Evolutionary conservation across 2,113 vertebrate species (phyloP).

Genomic region (Pseudopipra pipra): DNA sequence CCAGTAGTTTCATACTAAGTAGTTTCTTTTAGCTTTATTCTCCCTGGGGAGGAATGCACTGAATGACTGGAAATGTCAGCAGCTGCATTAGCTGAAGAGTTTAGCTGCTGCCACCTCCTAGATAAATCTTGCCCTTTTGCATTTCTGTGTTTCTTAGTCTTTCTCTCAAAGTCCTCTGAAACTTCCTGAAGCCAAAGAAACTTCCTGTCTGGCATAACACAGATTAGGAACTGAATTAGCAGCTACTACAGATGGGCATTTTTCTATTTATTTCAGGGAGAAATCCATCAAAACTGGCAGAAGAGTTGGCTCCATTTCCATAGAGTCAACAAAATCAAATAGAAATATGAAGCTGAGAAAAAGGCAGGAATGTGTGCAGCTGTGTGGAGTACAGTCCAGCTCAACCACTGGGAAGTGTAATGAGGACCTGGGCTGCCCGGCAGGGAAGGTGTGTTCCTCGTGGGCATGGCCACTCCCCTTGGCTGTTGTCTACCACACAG

Average conservation of each 20-base stretch:
- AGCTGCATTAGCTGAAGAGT: conserved; percentile 19
- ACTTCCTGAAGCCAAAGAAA: not conserved
- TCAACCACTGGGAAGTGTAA: not conserved
- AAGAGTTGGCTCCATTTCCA: not conserved
- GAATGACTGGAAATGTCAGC: conserved; percentile 57
- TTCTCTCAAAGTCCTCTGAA: conserved; percentile 8
- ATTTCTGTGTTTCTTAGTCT: conserved; percentile 19
- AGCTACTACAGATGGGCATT: conserved; percentile 7
- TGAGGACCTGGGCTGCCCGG: not conserved
- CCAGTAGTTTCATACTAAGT: conserved; percentile 51
- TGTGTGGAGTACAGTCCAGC: not conserved
- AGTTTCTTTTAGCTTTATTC: conserved; percentile 50
- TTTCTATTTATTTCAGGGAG: conserved; percentile 1
- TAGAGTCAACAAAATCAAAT: not conserved
- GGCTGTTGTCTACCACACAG: rapidly evolving
- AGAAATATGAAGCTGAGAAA: not conserved
- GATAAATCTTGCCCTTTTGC: conserved; percentile 42
- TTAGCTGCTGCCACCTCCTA: conserved; percentile 49
- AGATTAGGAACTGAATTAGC: conserved; percentile 49
- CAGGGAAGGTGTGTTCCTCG: not conserved
- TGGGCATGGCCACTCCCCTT: not conserved
- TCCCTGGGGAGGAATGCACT: conserved; percentile 33
- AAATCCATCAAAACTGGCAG: conserved; percentile 25
- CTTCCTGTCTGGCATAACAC: conserved; percentile 19
- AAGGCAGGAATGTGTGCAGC: not conserved